phyloP scores from a whole-genome alignment of 2,113 vertebrate species.

The Apodemus speciosus region DNA sequence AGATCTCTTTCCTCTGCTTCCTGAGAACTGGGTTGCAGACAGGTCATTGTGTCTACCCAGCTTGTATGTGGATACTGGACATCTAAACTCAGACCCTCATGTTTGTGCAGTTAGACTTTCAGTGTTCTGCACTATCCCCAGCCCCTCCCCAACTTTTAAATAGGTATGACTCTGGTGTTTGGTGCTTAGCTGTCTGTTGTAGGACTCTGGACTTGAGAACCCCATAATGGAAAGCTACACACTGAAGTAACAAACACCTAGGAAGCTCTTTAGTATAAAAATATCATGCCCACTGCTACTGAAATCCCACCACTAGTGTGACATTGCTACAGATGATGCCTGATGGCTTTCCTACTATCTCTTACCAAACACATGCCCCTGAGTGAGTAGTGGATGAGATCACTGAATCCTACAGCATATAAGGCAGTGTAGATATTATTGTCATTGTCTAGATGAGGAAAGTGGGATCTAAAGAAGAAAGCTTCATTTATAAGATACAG shows the following conservation, averaged over 20 bases:
- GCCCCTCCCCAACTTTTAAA: background rate
- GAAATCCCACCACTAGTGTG: background rate
- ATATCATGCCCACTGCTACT: background rate
- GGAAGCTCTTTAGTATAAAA: background rate
- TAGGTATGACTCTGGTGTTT: background rate
- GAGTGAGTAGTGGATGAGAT: rapidly evolving
- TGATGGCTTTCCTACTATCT: background rate
- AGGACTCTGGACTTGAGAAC: background rate
- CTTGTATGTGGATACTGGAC: background rate
- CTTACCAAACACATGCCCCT: background rate
- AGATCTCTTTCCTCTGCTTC: too few species aligned
- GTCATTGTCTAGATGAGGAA: background rate
- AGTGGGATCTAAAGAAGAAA: background rate
- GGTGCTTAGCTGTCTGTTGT: background rate
- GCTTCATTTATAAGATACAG: background rate
- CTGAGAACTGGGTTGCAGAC: background rate
- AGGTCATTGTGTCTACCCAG: background rate
- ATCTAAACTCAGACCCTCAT: background rate
- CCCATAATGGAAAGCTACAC: background rate
- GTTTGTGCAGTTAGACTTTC: background rate
- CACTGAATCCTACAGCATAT: background rate
- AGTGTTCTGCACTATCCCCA: background rate
- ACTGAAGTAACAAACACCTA: background rate
- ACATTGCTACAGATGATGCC: too few species aligned
- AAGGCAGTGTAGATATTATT: background rate